These are phyloP conservation scores for Pachycephala philippinensis DNA, from an alignment of 2,113 vertebrate genomes.

Conservation along the genomic window DNA sequence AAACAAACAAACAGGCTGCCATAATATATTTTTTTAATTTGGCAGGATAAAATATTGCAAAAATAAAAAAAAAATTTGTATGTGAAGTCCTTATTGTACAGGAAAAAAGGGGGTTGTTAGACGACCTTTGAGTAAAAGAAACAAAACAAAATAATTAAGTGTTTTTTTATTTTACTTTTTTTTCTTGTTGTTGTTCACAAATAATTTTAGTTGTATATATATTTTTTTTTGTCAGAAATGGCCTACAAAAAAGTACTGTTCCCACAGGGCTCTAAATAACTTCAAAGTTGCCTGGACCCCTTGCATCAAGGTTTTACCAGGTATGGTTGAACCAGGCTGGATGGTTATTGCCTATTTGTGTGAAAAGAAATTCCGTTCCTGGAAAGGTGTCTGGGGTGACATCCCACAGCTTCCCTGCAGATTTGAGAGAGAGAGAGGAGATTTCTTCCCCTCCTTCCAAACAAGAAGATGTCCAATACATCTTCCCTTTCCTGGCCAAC, in stretches of 20 bases:
- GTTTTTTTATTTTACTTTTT: slow-evolving; percentile 78
- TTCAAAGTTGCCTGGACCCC: slow-evolving; percentile 66
- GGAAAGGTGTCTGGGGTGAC: slow-evolving; percentile 51
- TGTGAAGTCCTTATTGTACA: slow-evolving; percentile 92
- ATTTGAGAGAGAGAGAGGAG: slow-evolving; percentile 46
- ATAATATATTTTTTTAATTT: slow-evolving; percentile 91
- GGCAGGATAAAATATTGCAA: slow-evolving; percentile 89
- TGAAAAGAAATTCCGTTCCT: slow-evolving; percentile 58
- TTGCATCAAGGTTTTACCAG: slow-evolving; percentile 75
- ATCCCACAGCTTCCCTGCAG: slow-evolving; percentile 49
- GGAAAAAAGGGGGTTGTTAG: slow-evolving; percentile 81
- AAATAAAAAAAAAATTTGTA: slow-evolving; percentile 84
- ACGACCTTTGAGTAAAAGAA: slow-evolving; percentile 84
- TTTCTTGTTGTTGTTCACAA: slow-evolving; percentile 56
- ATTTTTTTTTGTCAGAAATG: slow-evolving; percentile 77
- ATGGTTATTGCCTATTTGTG: slow-evolving; percentile 48
- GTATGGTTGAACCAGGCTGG: slow-evolving; percentile 65
- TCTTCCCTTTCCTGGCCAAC: background rate
- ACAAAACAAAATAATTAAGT: slow-evolving; percentile 72
- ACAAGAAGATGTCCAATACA: background rate
- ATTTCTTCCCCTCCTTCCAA: background rate
- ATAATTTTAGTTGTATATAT: slow-evolving; percentile 85
- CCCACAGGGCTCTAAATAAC: slow-evolving; percentile 67
- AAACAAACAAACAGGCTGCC: slow-evolving; percentile 87
- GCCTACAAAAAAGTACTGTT: slow-evolving; percentile 74